phyloP scores from a whole-genome alignment of 2,797 vertebrate genomes.

The Cryptoprocta ferox region DNA sequence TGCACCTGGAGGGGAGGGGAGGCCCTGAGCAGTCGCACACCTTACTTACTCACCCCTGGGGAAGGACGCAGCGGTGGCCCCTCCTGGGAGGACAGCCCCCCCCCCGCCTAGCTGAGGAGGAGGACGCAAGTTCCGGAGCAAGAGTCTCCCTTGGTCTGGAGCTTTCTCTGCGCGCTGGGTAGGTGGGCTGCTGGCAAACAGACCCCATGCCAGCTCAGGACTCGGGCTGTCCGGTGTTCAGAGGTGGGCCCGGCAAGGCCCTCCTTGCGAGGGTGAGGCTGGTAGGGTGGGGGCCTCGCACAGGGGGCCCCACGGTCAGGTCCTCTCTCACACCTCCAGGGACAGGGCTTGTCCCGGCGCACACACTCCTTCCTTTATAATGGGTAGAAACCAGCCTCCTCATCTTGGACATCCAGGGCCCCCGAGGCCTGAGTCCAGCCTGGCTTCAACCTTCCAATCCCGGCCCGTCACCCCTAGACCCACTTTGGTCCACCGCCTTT shows the following conservation, averaged over 20 bases:
- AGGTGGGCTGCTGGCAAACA: not conserved
- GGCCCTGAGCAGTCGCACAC: too few relatives aligned
- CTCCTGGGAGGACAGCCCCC: too few relatives aligned
- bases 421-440: not conserved
- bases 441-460: not conserved
- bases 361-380: too few relatives aligned
- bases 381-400: not conserved
- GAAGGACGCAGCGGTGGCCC: rapidly evolving
- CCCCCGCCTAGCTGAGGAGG: not conserved
- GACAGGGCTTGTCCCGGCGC: not conserved
- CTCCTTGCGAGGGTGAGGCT: not conserved
- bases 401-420: not conserved
- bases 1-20: not conserved
- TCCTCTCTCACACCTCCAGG: not conserved
- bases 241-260: too few relatives aligned
- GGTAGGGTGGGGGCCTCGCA: not conserved
- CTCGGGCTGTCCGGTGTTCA: not conserved
- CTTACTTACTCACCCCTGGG: not conserved
- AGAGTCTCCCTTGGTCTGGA: not conserved
- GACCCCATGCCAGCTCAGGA: not conserved
- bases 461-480: not conserved
- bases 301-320: not conserved
- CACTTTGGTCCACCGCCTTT: not conserved
- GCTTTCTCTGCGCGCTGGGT: not conserved
- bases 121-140: rapidly evolving